Evolutionary conservation across 2,113 vertebrate genomes (phyloP), one percentile per base, ranked within the genome.

Genomic region (Corvus hawaiiensis): DNA sequence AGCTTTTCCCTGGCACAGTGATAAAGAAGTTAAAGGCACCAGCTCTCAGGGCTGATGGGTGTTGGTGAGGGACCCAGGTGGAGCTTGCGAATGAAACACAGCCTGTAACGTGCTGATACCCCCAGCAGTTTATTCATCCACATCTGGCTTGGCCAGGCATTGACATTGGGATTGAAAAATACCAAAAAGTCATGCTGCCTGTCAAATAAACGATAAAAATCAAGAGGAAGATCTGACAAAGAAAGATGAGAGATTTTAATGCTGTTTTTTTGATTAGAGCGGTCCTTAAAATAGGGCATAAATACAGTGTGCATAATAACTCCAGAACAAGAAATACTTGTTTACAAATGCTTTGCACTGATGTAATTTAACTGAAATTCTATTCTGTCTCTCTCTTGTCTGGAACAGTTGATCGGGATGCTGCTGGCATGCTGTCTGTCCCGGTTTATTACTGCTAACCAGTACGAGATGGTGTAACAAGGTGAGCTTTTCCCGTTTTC

Each of bases 391-490:
- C 39, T 84, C 3, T 94, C 84, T 82, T 88, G 35, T 71, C 82
- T 20, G 72, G 20, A 85, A 91, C 97, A 99, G 99, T 97, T 99
- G 98, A 99, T 99, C 26, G 99, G 99, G 96, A 99, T 99, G 99
- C 96, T 99, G 97, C 94, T 99, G 98, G 99, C 99, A 41, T 99
- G 99, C 98, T 99, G 99, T 97, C 99, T 99, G 97, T 99, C 99
- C 92, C 98, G 99, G 97, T 99, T 99, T 98, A 99, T 99, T 98
- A 99, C 99, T 96, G 99, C 99, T 98, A 99, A 99, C 98, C 99
- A 99, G 96, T 99, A 99, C 11, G 99, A 99, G 98, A 99, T 99
- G 99, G 99, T 99, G 97, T 99, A 99, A 98, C 97, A 98, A 98
- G 99, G 99, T 99, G 87, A 98, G 98, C 95, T 52, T 33, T 37